These are phyloP conservation scores for Centruroides vittatus DNA, from an alignment of 1,140 invertebrate species.

Conservation along the genomic window DNA sequence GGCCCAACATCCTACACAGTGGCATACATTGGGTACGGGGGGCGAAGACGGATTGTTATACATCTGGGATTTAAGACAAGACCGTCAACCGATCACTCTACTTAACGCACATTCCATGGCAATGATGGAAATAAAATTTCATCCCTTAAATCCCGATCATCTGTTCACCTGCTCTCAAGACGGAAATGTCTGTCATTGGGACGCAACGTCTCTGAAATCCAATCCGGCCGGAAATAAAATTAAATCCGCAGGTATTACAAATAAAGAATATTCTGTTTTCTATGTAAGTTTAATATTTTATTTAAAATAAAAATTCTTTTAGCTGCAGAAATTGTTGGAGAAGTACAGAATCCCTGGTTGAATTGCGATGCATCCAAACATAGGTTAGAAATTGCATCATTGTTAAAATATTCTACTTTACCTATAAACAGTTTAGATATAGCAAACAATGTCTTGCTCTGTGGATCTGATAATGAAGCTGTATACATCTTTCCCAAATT, in stretches of 20 bases:
- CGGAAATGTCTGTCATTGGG: conserved; percentile 79
- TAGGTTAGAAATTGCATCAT: conserved; percentile 51
- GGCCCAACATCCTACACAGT: conserved; percentile 66
- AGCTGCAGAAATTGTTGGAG: background rate
- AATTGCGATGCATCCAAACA: conserved; percentile 47
- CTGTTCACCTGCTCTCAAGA: conserved; percentile 60
- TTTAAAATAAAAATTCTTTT: background rate
- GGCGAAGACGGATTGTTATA: conserved; percentile 62
- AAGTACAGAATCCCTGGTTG: conserved; percentile 36
- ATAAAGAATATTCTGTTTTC: no score
- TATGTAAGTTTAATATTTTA: background rate
- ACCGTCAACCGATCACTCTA: conserved; percentile 60
- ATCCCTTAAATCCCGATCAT: conserved; percentile 63
- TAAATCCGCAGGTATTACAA: no score
- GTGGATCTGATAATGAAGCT: conserved; percentile 69
- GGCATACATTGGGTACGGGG: conserved; percentile 63
- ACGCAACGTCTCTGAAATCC: conserved; percentile 25
- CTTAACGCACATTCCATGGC: conserved; percentile 58
- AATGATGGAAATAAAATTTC: conserved; percentile 67
- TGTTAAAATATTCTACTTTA: conserved; percentile 52
- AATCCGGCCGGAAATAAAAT: background rate
- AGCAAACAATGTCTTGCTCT: conserved; percentile 49
- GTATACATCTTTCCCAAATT: conserved; percentile 41
- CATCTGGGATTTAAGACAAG: conserved; percentile 75
- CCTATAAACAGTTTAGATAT: conserved; percentile 65